phyloP scores from a whole-genome alignment of 2,888 invertebrate species.

The Tenthredo mesomela region DNA sequence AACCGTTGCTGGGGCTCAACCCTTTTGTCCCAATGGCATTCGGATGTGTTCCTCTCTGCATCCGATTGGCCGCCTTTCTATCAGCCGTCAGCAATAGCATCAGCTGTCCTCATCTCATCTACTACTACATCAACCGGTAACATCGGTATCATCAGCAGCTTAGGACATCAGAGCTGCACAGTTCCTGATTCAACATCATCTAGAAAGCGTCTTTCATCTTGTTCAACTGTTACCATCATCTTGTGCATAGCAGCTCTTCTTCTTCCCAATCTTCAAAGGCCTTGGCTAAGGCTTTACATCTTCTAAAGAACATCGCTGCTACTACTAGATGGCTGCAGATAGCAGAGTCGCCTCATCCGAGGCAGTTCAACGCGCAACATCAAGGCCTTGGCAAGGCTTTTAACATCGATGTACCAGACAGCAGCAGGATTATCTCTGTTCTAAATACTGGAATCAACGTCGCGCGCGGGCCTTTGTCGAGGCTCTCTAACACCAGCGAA shows the following conservation, averaged over 20 bases:
- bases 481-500: neutral
- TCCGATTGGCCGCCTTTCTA: constrained; percentile 77
- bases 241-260: neutral
- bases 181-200: constrained; percentile 18
- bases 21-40: constrained; percentile 78
- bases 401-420: neutral
- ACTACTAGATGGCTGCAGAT: neutral
- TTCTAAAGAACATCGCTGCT: neutral
- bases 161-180: constrained; percentile 18
- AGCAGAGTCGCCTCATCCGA: constrained; percentile 35
- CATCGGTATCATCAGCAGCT: constrained; percentile 37
- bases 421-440: neutral
- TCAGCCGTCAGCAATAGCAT: constrained; percentile 70
- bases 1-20: constrained; percentile 77
- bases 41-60: constrained; percentile 76
- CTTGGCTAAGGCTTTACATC: constrained; percentile 27
- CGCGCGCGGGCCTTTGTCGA: neutral
- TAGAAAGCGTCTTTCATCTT: constrained; percentile 33
- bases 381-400: constrained; percentile 31
- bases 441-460: neutral
- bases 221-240: constrained; percentile 22
- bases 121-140: constrained; percentile 45
- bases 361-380: constrained; percentile 6
- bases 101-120: constrained; percentile 63
- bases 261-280: constrained; percentile 16